phyloP scores from a whole-genome alignment of 1,140 invertebrate genomes.

The Apis florea region DNA sequence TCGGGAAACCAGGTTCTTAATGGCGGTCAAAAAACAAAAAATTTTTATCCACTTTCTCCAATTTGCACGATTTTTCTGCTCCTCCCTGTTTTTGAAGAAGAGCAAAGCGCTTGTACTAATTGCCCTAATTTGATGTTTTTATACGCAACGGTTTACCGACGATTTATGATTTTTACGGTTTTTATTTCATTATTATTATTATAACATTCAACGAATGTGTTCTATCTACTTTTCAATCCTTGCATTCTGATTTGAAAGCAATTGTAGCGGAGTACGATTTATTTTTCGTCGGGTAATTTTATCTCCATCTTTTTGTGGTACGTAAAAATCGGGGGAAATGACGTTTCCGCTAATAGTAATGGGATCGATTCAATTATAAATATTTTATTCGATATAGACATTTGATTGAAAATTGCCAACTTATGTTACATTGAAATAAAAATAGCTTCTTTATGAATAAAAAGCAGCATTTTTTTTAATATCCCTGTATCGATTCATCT shows the following conservation, averaged over 20 bases:
- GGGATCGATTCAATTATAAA: background rate
- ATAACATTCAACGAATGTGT: background rate
- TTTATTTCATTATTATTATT: too few relatives aligned
- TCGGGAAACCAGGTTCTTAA: background rate
- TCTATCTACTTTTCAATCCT: background rate
- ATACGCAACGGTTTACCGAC: too few relatives aligned
- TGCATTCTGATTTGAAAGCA: too few relatives aligned
- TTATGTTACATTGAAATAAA: too few relatives aligned
- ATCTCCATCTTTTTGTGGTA: background rate
- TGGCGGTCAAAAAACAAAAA: slow-evolving; percentile 19
- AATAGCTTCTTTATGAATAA: too few relatives aligned
- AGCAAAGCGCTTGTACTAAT: too few relatives aligned
- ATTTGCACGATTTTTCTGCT: slow-evolving; percentile 28
- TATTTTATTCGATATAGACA: background rate
- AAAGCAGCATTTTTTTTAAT: too few relatives aligned
- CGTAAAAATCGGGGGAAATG: background rate
- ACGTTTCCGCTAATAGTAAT: background rate
- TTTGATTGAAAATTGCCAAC: too few relatives aligned
- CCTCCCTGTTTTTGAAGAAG: background rate
- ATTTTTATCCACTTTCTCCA: background rate
- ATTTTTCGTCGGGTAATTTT: background rate
- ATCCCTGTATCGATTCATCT: too few relatives aligned
- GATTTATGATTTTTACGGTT: too few relatives aligned
- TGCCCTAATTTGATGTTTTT: too few relatives aligned
- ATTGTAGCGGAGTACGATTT: background rate